Evolutionary conservation across 2,797 vertebrate genomes (phyloP), one percentile per base, ranked within the genome.

Genomic region (Parauchenoglanis punctatus): DNA sequence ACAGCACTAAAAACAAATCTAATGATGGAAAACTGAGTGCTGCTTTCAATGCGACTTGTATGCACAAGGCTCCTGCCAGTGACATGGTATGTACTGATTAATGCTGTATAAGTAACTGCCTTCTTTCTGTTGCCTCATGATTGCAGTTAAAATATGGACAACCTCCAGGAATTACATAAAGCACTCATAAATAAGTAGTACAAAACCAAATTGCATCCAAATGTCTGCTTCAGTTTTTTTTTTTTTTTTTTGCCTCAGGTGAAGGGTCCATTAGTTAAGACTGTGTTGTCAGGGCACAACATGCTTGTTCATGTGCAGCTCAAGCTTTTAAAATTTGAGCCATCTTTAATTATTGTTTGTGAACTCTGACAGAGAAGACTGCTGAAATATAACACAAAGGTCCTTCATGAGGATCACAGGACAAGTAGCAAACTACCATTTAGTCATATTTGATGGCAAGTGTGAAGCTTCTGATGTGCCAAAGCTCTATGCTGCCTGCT

Each of bases 361-460:
- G 20, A 82, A 82, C 15, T 49, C 56, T 70, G 86, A 49, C 67
- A 40, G 87, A 92, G 87, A 92, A 92, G 92, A 93, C 91, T 93
- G 92, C 91, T 93, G 91, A 93, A 93, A 94, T 93, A 94, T 91
- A 93, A 92, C 94, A 94, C 91, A 91, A 91, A 92, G 90, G 89
- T 93, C 93, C 93, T 94, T 94, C 91, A 93, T 90, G 87, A 92
- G 90, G 92, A 84, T 85, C 88, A 91, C 91, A 90, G 92, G 86
- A 76, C 44, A 88, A 90, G 88, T 85, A 80, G 91, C 90, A 91
- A 90, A 78, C 89, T 93, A 93, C 91, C 92, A 92, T 94, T 91
- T 94, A 94, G 93, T 95, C 93, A 93, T 94, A 94, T 95, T 93
- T 94, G 87, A 91, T 95, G 94, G 94, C 94, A 93, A 89, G 80